Base-by-base conservation (phyloP, 1,140 invertebrate genomes). In the Ganaspis sp. region DNA sequence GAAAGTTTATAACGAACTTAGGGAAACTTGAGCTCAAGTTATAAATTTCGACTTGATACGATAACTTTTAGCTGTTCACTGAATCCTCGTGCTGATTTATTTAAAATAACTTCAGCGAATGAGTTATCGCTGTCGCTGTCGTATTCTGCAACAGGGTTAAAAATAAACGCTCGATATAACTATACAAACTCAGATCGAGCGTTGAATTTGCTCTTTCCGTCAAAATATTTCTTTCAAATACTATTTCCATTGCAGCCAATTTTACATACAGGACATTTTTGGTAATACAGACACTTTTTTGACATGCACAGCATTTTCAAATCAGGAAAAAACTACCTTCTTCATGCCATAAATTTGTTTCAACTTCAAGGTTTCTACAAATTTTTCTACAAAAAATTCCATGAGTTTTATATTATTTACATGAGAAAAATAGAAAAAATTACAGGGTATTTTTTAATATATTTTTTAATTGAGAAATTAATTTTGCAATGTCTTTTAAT, bases 21-120 rank as follows among this genome's bases (percentile, higher is more conserved):
- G 9, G 58, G 58, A 26, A 64, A 64, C 58, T 64, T 64, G 58
- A 64, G 58, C 58, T 64, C 12, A 64, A 64, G 58, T 64, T 64
- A 64, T 64, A 64, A 64, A 64, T 64, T 64, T 64, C 58, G 58
- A 64, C 58, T 64, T 64, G 58, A 64, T 64, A 64, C 58, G 58
- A 64, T 64, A 64, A 64, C 58, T 64, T 64, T 64, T 34, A 64
- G 58, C 58, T 26, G 58, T 64, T 64, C 58, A 64, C 58, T 64
- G 58, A 64, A 64, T 64, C 23, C 58, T 64, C 23, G 26, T 21
- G 23, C 23, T 64, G 58, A 64, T 64, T 64, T 64, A 64, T 64
- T 64, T 64, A 64, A 64, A 64, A 64, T 64, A 64, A 64, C 58
- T 64, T 64, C 58, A 26, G 15, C 58, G 23, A 29, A 64, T 64